Percentiles rank a stretch among this genome's conserved stretches.
phyloP scores from a whole-genome alignment of 1,140 invertebrate genomes.

The Micrasema minimum region DNA sequence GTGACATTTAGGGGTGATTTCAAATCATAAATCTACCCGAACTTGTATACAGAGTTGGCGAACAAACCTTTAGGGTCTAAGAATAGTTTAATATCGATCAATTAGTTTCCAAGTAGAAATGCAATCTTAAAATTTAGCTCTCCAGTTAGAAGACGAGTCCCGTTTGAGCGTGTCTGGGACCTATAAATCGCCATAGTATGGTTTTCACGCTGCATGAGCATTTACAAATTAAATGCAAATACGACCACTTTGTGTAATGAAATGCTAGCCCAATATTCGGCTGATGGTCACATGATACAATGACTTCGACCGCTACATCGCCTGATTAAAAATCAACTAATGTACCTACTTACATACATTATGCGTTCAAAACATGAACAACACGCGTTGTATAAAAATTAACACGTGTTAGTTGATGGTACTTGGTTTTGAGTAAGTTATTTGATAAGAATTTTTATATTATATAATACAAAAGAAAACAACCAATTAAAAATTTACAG shows the following conservation, averaged over 20 bases:
- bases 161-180: slow-evolving; percentile 36
- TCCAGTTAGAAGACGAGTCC: slow-evolving; percentile 30
- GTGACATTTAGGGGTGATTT: slow-evolving; percentile 39
- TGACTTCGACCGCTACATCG: not conserved
- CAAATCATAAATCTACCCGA: slow-evolving; percentile 41
- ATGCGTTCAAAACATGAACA: too few species aligned
- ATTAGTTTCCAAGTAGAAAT: slow-evolving; percentile 33
- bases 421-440: too few species aligned
- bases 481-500: too few species aligned
- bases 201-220: slow-evolving; percentile 43
- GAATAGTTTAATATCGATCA: slow-evolving; percentile 37
- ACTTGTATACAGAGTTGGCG: slow-evolving; percentile 5
- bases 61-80: slow-evolving; percentile 31
- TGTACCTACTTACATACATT: too few species aligned
- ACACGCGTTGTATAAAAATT: too few species aligned
- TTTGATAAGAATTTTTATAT: too few species aligned
- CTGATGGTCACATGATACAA: slow-evolving; percentile 24
- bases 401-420: too few species aligned
- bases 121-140: slow-evolving; percentile 31
- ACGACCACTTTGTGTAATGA: slow-evolving; percentile 43
- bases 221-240: slow-evolving; percentile 49
- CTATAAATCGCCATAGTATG: slow-evolving; percentile 39
- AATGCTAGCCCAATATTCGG: slow-evolving; percentile 25
- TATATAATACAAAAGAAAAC: too few species aligned
- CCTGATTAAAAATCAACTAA: not conserved